A percentile compares a stretch with the other conserved stretches of the same genome.
These are phyloP conservation scores for Netelia fuscicornis DNA, from an alignment of 2,888 invertebrate species.

Conservation along the genomic window DNA sequence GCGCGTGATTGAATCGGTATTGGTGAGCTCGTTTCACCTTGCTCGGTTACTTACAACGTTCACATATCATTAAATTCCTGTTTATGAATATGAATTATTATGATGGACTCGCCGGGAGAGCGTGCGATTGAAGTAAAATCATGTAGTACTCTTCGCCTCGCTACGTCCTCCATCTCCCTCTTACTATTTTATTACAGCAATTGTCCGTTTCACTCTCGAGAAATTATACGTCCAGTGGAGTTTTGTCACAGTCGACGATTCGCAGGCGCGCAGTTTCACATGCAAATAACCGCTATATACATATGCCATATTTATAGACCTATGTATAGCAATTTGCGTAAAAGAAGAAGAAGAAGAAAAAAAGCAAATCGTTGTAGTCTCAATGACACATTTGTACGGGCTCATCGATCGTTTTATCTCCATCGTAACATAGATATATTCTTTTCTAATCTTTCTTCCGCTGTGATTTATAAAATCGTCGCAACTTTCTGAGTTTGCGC, in stretches of 20 bases:
- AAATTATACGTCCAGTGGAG: conserved; percentile 44
- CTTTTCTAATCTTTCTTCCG: background rate
- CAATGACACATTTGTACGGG: conserved; percentile 26
- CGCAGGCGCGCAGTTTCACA: conserved; percentile 37
- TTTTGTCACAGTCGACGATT: conserved; percentile 51
- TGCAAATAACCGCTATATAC: conserved; percentile 20
- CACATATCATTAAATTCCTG: conserved; percentile 43
- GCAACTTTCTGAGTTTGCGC: conserved; percentile 11
- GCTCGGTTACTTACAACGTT: conserved; percentile 38
- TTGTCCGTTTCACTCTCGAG: conserved; percentile 2
- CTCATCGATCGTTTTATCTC: conserved; percentile 41
- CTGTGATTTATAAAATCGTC: background rate
- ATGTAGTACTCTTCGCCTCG: conserved; percentile 30
- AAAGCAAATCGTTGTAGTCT: background rate
- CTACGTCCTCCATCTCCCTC: conserved; percentile 11
- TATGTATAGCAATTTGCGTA: background rate
- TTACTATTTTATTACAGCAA: background rate
- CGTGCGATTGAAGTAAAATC: conserved; percentile 20
- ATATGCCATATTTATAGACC: conserved; percentile 2
- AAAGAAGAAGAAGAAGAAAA: no score
- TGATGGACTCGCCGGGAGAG: conserved; percentile 33
- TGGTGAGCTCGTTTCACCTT: conserved; percentile 53
- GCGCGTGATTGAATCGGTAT: background rate
- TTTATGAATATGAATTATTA: conserved; percentile 65
- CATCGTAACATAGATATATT: conserved; percentile 15